These are phyloP conservation scores for Scopus umbretta DNA, from an alignment of 2,113 vertebrate genomes.

Conservation along the genomic window DNA sequence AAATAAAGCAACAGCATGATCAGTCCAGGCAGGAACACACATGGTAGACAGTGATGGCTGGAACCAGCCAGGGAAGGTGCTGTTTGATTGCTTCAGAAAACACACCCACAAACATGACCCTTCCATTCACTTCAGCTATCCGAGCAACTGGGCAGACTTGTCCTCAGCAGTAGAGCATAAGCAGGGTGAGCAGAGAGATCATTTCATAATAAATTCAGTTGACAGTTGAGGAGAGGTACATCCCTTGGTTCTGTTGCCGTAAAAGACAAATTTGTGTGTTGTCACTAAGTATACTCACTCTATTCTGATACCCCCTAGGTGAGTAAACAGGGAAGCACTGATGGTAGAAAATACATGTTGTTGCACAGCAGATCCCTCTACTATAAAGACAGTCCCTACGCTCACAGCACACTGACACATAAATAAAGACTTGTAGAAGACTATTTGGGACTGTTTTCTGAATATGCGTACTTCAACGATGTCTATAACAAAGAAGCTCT, in stretches of 20 bases:
- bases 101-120: background rate
- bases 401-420: background rate
- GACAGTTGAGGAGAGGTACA: background rate
- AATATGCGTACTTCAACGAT: fast-evolving
- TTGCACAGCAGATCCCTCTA: background rate
- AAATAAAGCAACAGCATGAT: background rate
- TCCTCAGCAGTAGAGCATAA: background rate
- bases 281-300: background rate
- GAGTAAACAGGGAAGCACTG: background rate
- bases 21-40: background rate
- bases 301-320: background rate
- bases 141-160: background rate
- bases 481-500: background rate
- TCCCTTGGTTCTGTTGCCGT: background rate
- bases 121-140: background rate
- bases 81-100: background rate
- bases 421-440: background rate
- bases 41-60: background rate
- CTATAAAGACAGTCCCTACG: background rate
- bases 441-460: background rate
- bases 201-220: background rate
- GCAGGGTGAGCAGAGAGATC: background rate
- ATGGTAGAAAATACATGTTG: background rate
- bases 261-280: background rate
- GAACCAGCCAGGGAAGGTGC: background rate